Evolutionary conservation across 2,888 invertebrate genomes (phyloP), one percentile per base, ranked within the genome.

Genomic region (Xylota segnis): DNA sequence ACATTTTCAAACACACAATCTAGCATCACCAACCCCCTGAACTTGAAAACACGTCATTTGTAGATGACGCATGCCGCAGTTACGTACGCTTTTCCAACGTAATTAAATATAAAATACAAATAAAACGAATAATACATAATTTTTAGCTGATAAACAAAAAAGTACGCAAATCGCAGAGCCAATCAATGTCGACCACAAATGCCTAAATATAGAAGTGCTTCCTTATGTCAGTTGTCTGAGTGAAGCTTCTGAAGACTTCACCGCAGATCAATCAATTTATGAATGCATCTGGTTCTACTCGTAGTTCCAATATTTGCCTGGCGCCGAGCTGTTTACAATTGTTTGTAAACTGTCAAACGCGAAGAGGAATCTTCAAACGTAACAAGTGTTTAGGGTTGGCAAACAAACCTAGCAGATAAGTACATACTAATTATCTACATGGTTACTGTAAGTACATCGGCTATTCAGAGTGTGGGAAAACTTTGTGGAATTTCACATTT

Each of bases 331-430:
- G 37, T 59, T 50, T 34, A n/a, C 37, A 52, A 27, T 50, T 50
- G 52, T 40, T 43, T 43, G 14, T 12, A 43, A 54, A 9, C 18
- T 43, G 43, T 18, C 63, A 74, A 65, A 34, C 1, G 18, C 12
- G 43, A 4, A 70, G 61, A 37, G 2, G n/a, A 29, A 16, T 27
- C 47, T 40, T 59, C 2, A 29, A 29, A 59, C 52, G 45, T n/a
- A n/a, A n/a, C 16, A 52, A 66, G 50, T 72, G 58, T 79, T 72
- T 72, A 23, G 12, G 12, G 16, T 43, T 43, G 2, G 16, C 34
- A 79, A 79, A 59, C 50, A 66, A 66, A 50, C 40, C n/a, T n/a
- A n/a, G n/a, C n/a, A n/a, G n/a, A n/a, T 29, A 52, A 37, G 23
- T 14, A 12, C n/a, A 40, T 72, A 63, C 40, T 32, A 74, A 63